Conservation (phyloP, 2,113 vertebrate genomes). For the Illadopsis cleaveri region DNA sequence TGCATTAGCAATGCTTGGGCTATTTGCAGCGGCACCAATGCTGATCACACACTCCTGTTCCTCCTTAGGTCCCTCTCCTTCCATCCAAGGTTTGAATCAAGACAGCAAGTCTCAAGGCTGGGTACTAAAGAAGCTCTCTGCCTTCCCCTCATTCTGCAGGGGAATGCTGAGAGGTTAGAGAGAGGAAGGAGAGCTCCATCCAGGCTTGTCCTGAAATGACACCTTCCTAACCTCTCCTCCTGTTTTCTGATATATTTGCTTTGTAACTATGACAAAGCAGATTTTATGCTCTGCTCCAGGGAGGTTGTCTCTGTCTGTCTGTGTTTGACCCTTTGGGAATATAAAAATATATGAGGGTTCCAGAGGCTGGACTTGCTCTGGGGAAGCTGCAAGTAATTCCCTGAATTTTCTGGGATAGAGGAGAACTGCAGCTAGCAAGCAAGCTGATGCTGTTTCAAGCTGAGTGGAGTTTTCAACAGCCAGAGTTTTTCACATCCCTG, state of each 20-base stretch:
- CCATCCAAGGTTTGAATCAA: constrained; percentile 48
- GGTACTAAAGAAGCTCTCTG: constrained; percentile 34
- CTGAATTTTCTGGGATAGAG: neutral
- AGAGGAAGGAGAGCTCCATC: neutral
- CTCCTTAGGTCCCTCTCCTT: constrained; percentile 49
- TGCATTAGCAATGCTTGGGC: neutral
- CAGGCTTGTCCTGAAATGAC: constrained; percentile 7
- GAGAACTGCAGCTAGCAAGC: neutral
- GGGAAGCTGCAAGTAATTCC: neutral
- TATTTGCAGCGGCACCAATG: neutral
- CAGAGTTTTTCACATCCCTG: neutral
- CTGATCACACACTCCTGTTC: constrained; percentile 26
- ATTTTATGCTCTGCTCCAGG: neutral
- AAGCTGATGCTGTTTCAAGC: neutral
- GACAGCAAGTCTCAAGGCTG: constrained; percentile 27
- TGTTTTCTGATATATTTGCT: neutral
- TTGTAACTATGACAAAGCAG: constrained; percentile 24
- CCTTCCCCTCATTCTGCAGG: constrained; percentile 39
- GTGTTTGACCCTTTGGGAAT: neutral
- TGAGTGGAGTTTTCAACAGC: neutral
- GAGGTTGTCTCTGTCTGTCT: neutral
- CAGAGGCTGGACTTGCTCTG: neutral
- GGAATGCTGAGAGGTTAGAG: constrained; percentile 26
- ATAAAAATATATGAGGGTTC: neutral
- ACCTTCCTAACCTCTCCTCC: neutral